A percentile compares a stretch with the other conserved stretches of the same genome.
Conservation (phyloP, 2,113 vertebrate species). For the Mesembrinibis cayennensis region DNA sequence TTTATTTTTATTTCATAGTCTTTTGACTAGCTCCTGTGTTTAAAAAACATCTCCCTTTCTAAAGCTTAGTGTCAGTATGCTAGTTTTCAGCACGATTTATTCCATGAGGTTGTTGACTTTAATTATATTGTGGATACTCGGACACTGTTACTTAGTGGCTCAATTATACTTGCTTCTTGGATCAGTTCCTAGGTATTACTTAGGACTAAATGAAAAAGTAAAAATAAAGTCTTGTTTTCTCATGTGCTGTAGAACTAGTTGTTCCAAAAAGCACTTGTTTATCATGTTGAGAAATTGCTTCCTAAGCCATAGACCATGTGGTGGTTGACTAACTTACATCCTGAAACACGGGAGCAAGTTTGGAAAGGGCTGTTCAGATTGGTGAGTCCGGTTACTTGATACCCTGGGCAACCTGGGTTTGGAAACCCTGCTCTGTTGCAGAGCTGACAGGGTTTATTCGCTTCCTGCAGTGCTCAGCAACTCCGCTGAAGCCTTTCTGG, state of each 20-base stretch:
- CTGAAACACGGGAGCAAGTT: neutral
- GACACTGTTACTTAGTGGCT: constrained; percentile 47
- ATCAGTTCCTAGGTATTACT: constrained; percentile 44
- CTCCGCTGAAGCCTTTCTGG: neutral
- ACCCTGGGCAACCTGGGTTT: neutral
- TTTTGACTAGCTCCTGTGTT: constrained; percentile 50
- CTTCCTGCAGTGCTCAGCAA: neutral
- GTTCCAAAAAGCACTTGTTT: constrained; percentile 65
- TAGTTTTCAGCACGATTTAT: constrained; percentile 55
- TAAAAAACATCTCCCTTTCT: constrained; percentile 31
- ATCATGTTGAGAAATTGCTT: constrained; percentile 41
- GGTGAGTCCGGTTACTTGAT: neutral
- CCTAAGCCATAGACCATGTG: neutral
- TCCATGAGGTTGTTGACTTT: constrained; percentile 61
- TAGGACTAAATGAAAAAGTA: constrained; percentile 42
- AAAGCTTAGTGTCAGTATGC: constrained; percentile 52
- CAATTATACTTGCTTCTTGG: constrained; percentile 51
- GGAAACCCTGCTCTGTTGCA: neutral
- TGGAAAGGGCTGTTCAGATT: neutral
- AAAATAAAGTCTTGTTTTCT: constrained; percentile 65
- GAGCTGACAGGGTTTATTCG: neutral
- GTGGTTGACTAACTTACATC: neutral
- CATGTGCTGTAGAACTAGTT: constrained; percentile 63
- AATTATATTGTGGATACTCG: constrained; percentile 50
- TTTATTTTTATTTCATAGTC: constrained; percentile 56